These are phyloP conservation scores for Tanytarsus gracilentus DNA, from an alignment of 2,888 invertebrate species.

Conservation along the genomic window DNA sequence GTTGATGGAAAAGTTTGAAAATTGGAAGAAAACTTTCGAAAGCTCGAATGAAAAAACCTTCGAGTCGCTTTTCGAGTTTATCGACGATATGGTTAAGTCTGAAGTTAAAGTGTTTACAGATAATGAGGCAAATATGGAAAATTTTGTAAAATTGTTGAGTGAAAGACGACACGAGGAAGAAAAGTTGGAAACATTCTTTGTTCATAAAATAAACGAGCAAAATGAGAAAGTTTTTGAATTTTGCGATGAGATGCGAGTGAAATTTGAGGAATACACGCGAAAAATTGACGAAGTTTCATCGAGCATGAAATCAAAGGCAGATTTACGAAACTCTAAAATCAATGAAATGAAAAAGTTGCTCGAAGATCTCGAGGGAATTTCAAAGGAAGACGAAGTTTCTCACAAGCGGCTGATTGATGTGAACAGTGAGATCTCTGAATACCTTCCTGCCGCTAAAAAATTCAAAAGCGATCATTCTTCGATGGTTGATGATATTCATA, in stretches of 20 bases:
- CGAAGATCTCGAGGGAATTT: background rate
- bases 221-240: background rate
- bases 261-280: no score
- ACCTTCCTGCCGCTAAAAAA: no score
- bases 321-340: conserved; percentile 17
- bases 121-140: background rate
- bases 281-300: background rate
- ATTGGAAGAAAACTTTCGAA: conserved; percentile 29
- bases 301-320: conserved; percentile 16
- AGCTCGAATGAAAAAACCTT: background rate
- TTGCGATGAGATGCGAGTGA: background rate
- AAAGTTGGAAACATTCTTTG: background rate
- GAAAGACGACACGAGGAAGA: background rate
- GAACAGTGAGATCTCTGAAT: no score
- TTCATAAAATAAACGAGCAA: conserved; percentile 1
- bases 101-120: background rate
- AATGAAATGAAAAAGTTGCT: conserved; percentile 22
- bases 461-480: no score
- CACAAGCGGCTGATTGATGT: no score
- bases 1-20: conserved; percentile 33
- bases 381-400: background rate
- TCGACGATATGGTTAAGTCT: background rate
- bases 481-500: no score
- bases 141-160: background rate
- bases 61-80: background rate